A percentile compares a stretch with the other conserved stretches of the same genome.
phyloP scores from a whole-genome alignment of 2,888 invertebrate genomes.

The Macrophya annulata region DNA sequence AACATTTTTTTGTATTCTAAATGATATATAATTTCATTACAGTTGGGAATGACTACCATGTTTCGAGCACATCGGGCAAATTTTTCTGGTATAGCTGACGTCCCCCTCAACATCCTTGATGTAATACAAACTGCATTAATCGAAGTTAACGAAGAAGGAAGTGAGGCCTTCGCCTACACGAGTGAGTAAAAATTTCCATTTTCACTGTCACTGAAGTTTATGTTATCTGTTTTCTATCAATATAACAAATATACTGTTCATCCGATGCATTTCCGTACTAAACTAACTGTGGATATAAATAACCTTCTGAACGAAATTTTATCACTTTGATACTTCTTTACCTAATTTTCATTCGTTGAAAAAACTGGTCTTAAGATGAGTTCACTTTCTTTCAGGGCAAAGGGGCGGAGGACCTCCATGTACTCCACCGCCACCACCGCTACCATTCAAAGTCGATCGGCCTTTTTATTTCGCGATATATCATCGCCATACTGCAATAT shows the following conservation, averaged over 20 bases:
- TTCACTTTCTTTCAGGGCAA: neutral
- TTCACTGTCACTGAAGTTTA: neutral
- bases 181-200: slow-evolving; percentile 81
- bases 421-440: neutral
- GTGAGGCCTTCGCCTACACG: slow-evolving; percentile 93
- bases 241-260: neutral
- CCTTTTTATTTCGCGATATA: slow-evolving; percentile 26
- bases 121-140: slow-evolving; percentile 93
- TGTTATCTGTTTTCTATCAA: neutral
- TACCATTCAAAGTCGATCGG: slow-evolving; percentile 19
- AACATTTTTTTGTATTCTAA: neutral
- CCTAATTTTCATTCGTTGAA: neutral
- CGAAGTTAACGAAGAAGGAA: slow-evolving; percentile 93
- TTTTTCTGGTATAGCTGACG: slow-evolving; percentile 79
- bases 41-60: slow-evolving; percentile 24
- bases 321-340: neutral
- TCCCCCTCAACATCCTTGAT: slow-evolving; percentile 84
- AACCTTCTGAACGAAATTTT: neutral
- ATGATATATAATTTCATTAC: neutral
- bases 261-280: neutral
- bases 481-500: neutral
- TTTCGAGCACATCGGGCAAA: slow-evolving; percentile 73
- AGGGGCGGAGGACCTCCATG: neutral
- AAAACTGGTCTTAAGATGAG: neutral
- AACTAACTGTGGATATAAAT: neutral